A percentile compares a stretch with the other conserved stretches of the same genome.
Conservation (phyloP, 2,797 vertebrate genomes). For the Tolypeutes matacus region DNA sequence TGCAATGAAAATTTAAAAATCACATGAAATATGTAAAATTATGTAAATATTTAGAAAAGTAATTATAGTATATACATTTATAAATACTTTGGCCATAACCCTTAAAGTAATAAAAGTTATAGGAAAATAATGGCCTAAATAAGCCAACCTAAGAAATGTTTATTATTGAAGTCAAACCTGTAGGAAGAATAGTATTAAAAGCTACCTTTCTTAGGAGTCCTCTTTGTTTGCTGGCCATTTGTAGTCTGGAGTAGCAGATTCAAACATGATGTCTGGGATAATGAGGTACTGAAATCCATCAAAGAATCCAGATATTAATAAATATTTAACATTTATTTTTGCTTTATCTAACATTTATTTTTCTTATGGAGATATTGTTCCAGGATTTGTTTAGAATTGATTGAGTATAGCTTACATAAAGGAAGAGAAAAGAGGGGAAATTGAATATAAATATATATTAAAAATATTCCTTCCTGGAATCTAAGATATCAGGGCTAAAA, state of each 20-base stretch:
- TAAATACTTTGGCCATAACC: background rate
- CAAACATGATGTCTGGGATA: background rate
- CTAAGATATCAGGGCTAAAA: background rate
- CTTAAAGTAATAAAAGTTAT: background rate
- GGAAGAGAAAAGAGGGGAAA: background rate
- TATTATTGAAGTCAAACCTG: background rate
- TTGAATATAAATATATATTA: background rate
- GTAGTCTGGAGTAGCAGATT: background rate
- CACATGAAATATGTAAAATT: background rate
- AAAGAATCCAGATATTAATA: conserved; percentile 20
- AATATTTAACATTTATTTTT: background rate
- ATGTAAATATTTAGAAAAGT: background rate
- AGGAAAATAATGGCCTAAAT: background rate
- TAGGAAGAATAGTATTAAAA: background rate
- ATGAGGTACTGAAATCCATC: background rate
- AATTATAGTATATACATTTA: background rate
- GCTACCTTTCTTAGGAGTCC: background rate
- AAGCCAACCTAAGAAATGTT: background rate
- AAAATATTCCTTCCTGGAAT: background rate
- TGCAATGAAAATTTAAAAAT: conserved; percentile 29
- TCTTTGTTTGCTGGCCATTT: background rate
- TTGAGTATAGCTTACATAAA: background rate
- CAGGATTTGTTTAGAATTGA: background rate
- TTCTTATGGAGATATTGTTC: background rate
- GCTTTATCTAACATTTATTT: background rate